Conservation (phyloP, 2,888 invertebrate genomes). For the Polia nebulosa region DNA sequence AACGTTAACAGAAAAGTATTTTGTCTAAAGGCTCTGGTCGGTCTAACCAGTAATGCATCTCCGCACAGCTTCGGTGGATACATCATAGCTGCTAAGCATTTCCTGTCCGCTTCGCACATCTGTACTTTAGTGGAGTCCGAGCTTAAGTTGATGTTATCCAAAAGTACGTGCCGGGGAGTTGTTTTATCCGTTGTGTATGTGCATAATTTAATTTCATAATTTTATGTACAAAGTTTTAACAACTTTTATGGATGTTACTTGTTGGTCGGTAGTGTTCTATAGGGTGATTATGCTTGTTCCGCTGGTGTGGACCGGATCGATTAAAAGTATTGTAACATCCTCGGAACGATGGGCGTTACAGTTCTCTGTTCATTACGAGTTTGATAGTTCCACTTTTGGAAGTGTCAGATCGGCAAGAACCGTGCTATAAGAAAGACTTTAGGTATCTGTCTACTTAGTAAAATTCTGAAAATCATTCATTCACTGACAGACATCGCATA, state of each 20-base stretch:
- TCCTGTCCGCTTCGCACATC: background rate
- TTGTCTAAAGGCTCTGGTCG: too few species aligned
- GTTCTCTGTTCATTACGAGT: background rate
- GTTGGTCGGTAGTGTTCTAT: conserved; percentile 48
- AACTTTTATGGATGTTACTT: conserved; percentile 51
- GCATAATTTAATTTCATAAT: conserved; percentile 56
- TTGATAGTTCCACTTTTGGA: background rate
- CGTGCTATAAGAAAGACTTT: background rate
- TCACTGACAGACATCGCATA: background rate
- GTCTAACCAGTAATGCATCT: too few species aligned
- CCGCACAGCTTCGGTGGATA: background rate
- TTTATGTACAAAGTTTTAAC: conserved; percentile 53
- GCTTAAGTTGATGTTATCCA: conserved; percentile 36
- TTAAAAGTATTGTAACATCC: conserved; percentile 23
- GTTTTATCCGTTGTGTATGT: conserved; percentile 43
- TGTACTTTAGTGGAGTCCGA: background rate
- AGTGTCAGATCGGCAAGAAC: background rate
- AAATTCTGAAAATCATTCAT: background rate
- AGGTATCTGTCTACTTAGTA: background rate
- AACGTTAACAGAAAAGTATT: too few species aligned
- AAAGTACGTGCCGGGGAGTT: conserved; percentile 23
- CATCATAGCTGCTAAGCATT: background rate
- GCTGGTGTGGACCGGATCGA: conserved; percentile 15
- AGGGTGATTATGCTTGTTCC: conserved; percentile 30
- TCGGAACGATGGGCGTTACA: background rate